Evolutionary conservation across 2,113 vertebrate species (phyloP), one percentile per base, ranked within the genome.

Genomic region (Cottus gobio): DNA sequence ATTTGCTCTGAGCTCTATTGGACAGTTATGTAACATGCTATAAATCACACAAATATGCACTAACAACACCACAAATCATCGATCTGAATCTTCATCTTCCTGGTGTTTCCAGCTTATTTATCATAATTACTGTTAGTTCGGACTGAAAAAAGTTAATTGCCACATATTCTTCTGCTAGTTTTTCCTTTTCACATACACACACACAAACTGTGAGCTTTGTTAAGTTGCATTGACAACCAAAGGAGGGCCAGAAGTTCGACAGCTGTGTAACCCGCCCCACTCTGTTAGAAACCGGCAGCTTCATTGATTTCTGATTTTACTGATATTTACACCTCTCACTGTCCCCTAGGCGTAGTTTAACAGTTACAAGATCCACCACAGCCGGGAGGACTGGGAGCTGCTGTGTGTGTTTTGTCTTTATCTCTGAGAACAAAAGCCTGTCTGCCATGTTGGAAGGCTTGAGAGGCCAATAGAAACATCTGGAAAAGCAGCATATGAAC

Each of bases 281-380:
- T 28, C 16, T 67, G 63, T 82, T 16, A 18, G 71, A 72, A 71
- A 63, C 70, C 60, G 67, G 36, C 67, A 77, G 36, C 44, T 28
- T 64, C 70, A 71, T 16, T 75, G 65, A 84, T 80, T 72, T 83
- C 12, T 24, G n/a, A 76, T 75, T 78, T 76, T 56, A 83, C 77
- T 82, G 64, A 64, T 72, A 78, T 84, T 66, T 75, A 39, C 39
- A 67, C 60, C 69, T 74, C 65, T 64, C 77, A 50, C 37, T 57
- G 15, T 64, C 73, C 58, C 37, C 0, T 13, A 65, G 64, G 76
- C 24, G 15, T n/a, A 48, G n/a, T 66, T 81, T 37, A 77, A 66
- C 54, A 37, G 20, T 52, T 58, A 36, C 18, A 63, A 26, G 70
- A 56, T 16, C 3, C 31, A n/a, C 31, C 37, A 24, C 42, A 28